Conservation (phyloP, 2,888 invertebrate species). For the Orthonevra nobilis region DNA sequence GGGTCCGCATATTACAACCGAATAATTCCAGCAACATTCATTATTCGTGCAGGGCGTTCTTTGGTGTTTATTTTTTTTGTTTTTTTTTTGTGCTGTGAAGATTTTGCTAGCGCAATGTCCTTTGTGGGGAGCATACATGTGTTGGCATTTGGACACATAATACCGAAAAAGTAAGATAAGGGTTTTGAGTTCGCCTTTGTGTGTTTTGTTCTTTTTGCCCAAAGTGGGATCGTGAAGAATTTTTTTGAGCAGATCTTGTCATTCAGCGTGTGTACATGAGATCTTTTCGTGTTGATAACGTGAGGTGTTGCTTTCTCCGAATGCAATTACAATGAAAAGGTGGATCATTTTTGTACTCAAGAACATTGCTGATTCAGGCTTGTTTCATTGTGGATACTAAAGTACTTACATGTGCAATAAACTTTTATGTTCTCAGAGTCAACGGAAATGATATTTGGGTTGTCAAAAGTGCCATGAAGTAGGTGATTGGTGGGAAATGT, state of each 20-base stretch:
- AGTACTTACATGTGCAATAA: too few relatives aligned
- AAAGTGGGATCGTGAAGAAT: constrained; percentile 54
- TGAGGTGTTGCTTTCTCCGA: constrained; percentile 58
- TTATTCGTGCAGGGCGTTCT: constrained; percentile 66
- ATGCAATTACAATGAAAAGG: constrained; percentile 44
- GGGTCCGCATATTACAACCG: constrained; percentile 69
- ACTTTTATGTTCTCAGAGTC: too few relatives aligned
- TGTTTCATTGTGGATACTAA: too few relatives aligned
- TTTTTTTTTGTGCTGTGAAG: constrained; percentile 10
- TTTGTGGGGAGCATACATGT: constrained; percentile 44
- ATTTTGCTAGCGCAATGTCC: constrained; percentile 41
- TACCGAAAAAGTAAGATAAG: constrained; percentile 56
- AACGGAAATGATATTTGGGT: too few relatives aligned
- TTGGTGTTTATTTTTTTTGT: constrained; percentile 14
- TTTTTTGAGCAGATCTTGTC: constrained; percentile 67
- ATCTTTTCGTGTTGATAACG: constrained; percentile 43
- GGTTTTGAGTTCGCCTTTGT: constrained; percentile 16
- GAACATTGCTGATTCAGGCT: constrained; percentile 4
- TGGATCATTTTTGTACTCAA: constrained; percentile 3
- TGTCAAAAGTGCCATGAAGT: too few relatives aligned
- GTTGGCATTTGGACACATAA: constrained; percentile 61
- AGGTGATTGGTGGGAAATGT: too few relatives aligned
- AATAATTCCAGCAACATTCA: constrained; percentile 68
- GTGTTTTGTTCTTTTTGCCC: constrained; percentile 13
- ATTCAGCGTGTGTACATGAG: constrained; percentile 49